phyloP scores from a whole-genome alignment of 2,113 vertebrate genomes.

The Cochlearius cochlearius region DNA sequence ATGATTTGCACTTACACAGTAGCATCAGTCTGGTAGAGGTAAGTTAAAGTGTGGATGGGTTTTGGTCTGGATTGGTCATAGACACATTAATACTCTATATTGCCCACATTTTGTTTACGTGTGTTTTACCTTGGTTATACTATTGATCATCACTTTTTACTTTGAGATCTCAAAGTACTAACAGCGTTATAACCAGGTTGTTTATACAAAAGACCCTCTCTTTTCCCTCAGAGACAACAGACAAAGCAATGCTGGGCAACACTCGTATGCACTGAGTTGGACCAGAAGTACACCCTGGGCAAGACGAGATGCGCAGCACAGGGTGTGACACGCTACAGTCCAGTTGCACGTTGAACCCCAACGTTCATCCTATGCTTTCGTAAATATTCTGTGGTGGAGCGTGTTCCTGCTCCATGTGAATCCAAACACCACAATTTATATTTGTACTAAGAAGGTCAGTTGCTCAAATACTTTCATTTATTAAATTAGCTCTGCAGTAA shows the following conservation, averaged over 20 bases:
- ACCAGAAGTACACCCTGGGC: not conserved
- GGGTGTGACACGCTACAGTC: not conserved
- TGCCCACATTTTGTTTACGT: not conserved
- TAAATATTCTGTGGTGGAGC: constrained; percentile 9
- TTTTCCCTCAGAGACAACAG: not conserved
- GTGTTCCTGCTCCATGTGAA: not conserved
- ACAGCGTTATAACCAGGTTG: not conserved
- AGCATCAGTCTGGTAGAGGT: not conserved
- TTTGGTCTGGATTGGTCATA: not conserved
- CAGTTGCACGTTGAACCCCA: not conserved
- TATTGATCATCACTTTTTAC: not conserved
- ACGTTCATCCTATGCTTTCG: not conserved
- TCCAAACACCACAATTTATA: constrained; percentile 45
- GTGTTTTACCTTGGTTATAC: not conserved
- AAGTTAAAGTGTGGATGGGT: not conserved
- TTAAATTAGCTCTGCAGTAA: constrained; percentile 75
- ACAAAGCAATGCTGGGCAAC: not conserved
- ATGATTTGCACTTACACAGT: not conserved
- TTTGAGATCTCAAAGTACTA: not conserved
- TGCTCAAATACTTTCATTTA: constrained; percentile 71
- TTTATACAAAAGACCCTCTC: not conserved
- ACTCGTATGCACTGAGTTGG: not conserved
- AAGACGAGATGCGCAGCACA: not conserved
- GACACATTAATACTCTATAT: not conserved
- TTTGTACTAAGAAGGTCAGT: constrained; percentile 66